Evolutionary conservation across 2,113 vertebrate species (phyloP), one percentile per base, ranked within the genome.

Genomic region (Phylloscopus whistleri): DNA sequence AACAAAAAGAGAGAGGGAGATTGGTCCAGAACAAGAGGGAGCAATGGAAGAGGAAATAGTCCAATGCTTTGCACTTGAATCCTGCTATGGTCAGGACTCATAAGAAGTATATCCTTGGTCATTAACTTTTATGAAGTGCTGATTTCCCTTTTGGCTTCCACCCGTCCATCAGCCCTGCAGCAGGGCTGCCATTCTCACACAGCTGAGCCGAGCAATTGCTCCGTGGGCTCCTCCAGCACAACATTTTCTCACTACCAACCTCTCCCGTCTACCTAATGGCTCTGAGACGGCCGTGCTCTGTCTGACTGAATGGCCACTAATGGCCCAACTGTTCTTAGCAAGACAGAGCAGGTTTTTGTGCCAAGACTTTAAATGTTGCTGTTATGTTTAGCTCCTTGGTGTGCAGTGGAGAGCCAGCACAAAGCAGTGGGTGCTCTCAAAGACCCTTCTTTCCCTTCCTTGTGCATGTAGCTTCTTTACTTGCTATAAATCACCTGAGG

Each of bases 51-150:
- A 69, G 58, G 59, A 56, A 87, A 79, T 4, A 48, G 13, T 18
- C 55, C 63, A 74, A 43, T 6, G 10, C n/a, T 90, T 84, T 74
- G 62, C 43, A 63, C 89, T 85, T 46, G 70, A 93, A 84, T 93
- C 66, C 39, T 92, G 52, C 77, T 37, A 2, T 52, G 2, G 3
- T 70, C 73, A 69, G 85, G 80, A 90, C 55, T 76, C 48, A 12
- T 30, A 75, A 84, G 51, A 62, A 86, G 66, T 52, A 55, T 66
- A 84, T 82, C 56, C 33, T 79, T 78, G 76, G 62, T 72, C 82
- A 84, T 97, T 95, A 95, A 90, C 82, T 95, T 90, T 90, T 93
- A 91, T 84, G 89, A 87, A 87, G 86, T 56, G 69, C 79, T 94
- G 83, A 87, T 95, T 94, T 95, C 76, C 88, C 83, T 74, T 64